A percentile compares a stretch with the other conserved stretches of the same genome.
Evolutionary conservation across 2,113 vertebrate species (phyloP).

Genomic region (Bothrops jararaca): DNA sequence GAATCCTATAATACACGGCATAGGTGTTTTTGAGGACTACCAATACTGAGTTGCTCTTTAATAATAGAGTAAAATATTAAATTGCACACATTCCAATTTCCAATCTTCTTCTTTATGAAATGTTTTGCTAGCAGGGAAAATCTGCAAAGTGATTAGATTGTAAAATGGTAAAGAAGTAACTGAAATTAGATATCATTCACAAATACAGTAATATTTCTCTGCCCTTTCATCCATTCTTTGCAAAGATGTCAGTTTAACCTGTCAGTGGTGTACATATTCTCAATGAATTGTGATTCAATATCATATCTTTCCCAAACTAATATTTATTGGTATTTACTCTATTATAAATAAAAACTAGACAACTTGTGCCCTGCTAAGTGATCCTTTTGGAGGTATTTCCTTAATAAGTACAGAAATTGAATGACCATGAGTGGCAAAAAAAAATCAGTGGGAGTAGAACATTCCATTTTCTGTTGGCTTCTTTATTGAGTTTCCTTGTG

Average conservation of each 20-base stretch:
- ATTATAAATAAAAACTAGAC: background rate
- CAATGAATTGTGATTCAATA: constrained; percentile 20
- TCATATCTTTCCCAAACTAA: constrained; percentile 27
- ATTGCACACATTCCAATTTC: background rate
- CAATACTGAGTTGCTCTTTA: no score
- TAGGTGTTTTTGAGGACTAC: no score
- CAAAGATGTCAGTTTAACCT: background rate
- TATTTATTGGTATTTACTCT: constrained; percentile 23
- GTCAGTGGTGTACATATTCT: background rate
- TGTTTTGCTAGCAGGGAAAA: background rate
- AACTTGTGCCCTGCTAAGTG: no score
- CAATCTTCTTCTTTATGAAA: background rate
- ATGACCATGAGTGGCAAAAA: no score
- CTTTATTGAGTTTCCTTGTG: no score
- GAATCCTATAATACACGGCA: no score
- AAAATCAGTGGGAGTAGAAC: no score
- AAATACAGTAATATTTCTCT: constrained; percentile 7
- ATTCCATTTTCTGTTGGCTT: no score
- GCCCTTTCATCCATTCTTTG: constrained; percentile 10
- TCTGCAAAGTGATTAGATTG: background rate
- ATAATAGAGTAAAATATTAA: background rate
- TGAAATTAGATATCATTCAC: background rate
- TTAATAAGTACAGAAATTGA: no score
- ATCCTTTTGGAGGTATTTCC: no score
- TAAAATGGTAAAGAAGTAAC: background rate